Conservation (phyloP, 1,140 invertebrate species). For the Littorina saxatilis region DNA sequence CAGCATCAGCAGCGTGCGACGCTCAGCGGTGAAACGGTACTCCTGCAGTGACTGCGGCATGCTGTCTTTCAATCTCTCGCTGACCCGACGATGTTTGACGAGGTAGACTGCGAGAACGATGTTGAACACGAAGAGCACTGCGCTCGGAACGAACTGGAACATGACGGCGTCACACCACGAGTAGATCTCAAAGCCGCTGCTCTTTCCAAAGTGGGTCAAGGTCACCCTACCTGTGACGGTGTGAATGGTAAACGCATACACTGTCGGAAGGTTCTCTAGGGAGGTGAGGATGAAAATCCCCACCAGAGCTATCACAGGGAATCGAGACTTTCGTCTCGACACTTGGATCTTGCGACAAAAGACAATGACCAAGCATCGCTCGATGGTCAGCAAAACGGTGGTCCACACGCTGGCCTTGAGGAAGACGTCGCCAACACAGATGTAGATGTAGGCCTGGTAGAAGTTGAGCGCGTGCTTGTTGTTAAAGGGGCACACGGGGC, state of each 20-base stretch:
- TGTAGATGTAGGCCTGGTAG: slow-evolving; percentile 38
- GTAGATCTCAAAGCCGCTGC: slow-evolving; percentile 16
- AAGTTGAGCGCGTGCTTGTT: neutral
- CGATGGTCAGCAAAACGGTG: slow-evolving; percentile 30
- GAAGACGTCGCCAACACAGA: slow-evolving; percentile 37
- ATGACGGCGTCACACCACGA: slow-evolving; percentile 32
- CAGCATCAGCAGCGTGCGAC: slow-evolving; percentile 34
- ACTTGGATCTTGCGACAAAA: neutral
- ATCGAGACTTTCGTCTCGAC: neutral
- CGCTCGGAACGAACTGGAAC: slow-evolving; percentile 36
- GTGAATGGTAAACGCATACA: slow-evolving; percentile 23
- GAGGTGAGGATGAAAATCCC: neutral
- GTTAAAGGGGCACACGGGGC: slow-evolving; percentile 1
- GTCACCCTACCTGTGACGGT: neutral
- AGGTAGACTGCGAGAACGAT: slow-evolving; percentile 33
- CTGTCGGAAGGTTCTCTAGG: slow-evolving; percentile 34
- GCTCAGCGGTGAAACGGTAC: neutral
- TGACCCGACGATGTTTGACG: neutral
- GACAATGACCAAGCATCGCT: slow-evolving; percentile 27
- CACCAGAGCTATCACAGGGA: neutral
- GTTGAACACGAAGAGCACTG: slow-evolving; percentile 36
- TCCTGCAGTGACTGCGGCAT: neutral
- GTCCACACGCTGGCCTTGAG: slow-evolving; percentile 37
- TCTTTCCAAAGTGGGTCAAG: neutral
- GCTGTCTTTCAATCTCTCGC: neutral